Conservation (phyloP, 1,140 invertebrate species). For the Tachypleus tridentatus region DNA sequence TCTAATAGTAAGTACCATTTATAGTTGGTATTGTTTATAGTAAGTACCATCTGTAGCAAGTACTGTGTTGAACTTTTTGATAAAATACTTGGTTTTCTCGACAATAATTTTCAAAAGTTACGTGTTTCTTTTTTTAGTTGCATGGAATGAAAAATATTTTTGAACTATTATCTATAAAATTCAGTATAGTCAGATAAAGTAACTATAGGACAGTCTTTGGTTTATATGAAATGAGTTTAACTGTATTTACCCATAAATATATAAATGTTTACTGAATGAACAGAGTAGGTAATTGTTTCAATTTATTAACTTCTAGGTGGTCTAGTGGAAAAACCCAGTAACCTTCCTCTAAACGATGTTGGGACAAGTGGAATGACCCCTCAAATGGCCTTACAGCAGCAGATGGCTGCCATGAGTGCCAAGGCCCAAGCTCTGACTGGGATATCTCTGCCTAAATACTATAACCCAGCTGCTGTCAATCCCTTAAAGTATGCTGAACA, state of each 20-base stretch:
- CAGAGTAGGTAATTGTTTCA: background rate
- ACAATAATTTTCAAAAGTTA: no score
- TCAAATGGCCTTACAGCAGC: slow-evolving; percentile 16
- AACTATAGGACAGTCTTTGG: background rate
- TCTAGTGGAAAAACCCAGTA: slow-evolving; percentile 13
- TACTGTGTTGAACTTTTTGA: background rate
- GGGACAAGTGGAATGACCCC: slow-evolving; percentile 16
- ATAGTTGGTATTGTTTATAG: no score
- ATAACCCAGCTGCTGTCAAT: slow-evolving; percentile 64
- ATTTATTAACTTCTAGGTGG: background rate
- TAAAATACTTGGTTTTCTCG: background rate
- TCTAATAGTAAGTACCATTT: no score
- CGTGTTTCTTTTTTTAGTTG: no score
- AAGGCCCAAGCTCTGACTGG: slow-evolving; percentile 19
- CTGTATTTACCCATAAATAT: background rate
- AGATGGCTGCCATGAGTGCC: slow-evolving; percentile 21
- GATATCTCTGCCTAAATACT: slow-evolving; percentile 47
- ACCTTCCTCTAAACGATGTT: slow-evolving; percentile 11
- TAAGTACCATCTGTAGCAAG: background rate
- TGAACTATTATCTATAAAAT: no score
- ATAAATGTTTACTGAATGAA: background rate
- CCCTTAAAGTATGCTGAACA: slow-evolving; percentile 73
- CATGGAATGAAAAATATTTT: no score
- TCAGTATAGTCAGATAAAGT: no score
- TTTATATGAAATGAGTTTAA: background rate